A percentile compares a stretch with the other conserved stretches of the same genome.
Conservation (phyloP, 2,888 invertebrate genomes). For the Corbicula japonica region DNA sequence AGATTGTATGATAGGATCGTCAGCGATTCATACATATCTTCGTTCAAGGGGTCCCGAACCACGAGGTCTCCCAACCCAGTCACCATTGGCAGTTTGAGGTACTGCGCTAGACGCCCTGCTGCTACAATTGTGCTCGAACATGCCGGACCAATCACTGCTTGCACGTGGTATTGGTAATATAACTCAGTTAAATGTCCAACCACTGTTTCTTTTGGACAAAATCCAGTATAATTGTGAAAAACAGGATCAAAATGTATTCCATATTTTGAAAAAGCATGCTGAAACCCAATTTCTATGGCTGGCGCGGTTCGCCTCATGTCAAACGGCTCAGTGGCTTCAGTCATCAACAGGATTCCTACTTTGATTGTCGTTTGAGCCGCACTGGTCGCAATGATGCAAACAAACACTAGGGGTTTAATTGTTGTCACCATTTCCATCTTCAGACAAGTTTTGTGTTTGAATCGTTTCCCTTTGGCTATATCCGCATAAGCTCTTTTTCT, state of each 20-base stretch:
- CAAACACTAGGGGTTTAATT: no score
- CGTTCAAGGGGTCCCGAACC: constrained; percentile 40
- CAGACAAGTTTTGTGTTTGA: no score
- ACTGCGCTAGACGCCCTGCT: constrained; percentile 65
- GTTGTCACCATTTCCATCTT: no score
- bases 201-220: constrained; percentile 59
- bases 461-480: no score
- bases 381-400: no score
- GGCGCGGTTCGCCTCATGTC: constrained; percentile 63
- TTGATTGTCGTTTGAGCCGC: constrained; percentile 61
- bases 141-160: constrained; percentile 68
- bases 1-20: constrained; percentile 71
- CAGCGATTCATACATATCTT: constrained; percentile 68
- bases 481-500: no score
- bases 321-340: constrained; percentile 64
- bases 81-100: constrained; percentile 64
- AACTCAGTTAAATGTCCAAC: constrained; percentile 68
- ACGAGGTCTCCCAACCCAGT: constrained; percentile 68
- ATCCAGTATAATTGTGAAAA: constrained; percentile 62
- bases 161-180: constrained; percentile 54
- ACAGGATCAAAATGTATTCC: constrained; percentile 60
- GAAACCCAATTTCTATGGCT: constrained; percentile 66
- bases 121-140: constrained; percentile 61
- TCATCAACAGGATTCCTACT: constrained; percentile 70
- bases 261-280: constrained; percentile 39